Evolutionary conservation across 2,113 vertebrate species (phyloP).

Genomic region (Meleagris gallopavo): DNA sequence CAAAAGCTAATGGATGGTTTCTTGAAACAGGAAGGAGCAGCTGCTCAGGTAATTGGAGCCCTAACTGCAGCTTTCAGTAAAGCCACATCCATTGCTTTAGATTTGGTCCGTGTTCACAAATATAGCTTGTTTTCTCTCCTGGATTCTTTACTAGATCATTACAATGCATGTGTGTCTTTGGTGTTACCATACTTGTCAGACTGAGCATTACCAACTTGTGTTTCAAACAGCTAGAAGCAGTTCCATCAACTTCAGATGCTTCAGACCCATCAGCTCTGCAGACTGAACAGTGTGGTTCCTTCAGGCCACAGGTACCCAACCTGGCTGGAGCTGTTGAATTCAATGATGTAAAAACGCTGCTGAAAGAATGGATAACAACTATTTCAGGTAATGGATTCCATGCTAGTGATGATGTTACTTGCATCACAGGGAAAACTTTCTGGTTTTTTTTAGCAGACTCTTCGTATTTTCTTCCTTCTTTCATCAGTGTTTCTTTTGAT

Average conservation of each 20-base stretch:
- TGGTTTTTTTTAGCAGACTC: not conserved
- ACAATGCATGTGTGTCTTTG: accelerated
- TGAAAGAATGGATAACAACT: conserved; percentile 96
- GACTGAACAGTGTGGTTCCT: conserved; percentile 4
- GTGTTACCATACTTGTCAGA: not conserved
- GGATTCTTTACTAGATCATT: not conserved
- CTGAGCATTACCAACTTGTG: not conserved
- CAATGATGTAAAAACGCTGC: conserved; percentile 88
- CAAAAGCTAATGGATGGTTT: conserved; percentile 81
- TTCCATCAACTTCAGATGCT: conserved; percentile 77
- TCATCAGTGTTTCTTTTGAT: not conserved
- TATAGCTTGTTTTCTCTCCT: not conserved
- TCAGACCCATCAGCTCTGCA: conserved; percentile 60
- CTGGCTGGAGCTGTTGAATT: conserved; percentile 93
- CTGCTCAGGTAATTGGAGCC: conserved; percentile 78
- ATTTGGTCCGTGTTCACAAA: not conserved
- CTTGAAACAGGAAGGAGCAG: conserved; percentile 78
- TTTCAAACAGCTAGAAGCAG: conserved; percentile 80
- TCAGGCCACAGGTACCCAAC: conserved; percentile 81
- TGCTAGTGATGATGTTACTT: not conserved
- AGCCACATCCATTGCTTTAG: not conserved
- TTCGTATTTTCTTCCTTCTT: not conserved
- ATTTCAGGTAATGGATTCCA: conserved; percentile 79
- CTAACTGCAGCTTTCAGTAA: not conserved
- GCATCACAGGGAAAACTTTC: not conserved